Percentiles rank a stretch among this genome's conserved stretches.
These are phyloP conservation scores for Brotula barbata DNA, from an alignment of 2,797 vertebrate species.

Conservation along the genomic window DNA sequence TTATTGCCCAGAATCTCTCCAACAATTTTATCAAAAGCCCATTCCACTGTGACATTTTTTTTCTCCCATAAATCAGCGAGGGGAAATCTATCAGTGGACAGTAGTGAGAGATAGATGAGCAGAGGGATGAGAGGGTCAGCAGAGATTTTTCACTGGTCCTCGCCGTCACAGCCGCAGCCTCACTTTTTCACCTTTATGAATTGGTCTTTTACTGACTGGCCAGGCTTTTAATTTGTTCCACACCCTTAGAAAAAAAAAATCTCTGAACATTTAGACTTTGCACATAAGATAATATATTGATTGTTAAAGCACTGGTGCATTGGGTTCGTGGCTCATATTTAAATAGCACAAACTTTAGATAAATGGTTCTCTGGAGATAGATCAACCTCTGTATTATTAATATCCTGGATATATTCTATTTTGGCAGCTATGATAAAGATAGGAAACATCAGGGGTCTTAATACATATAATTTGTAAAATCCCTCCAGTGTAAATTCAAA, in stretches of 20 bases:
- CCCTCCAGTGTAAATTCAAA: constrained; percentile 36
- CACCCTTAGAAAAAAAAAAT: constrained; percentile 69
- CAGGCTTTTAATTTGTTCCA: constrained; percentile 86
- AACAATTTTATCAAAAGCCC: constrained; percentile 99
- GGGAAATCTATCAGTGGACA: constrained; percentile 97
- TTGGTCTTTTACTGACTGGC: constrained; percentile 90
- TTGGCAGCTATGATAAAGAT: constrained; percentile 46
- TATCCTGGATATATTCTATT: constrained; percentile 51
- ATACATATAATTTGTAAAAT: constrained; percentile 57
- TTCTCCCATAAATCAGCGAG: constrained; percentile 98
- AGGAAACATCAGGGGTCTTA: constrained; percentile 48
- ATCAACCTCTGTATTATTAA: constrained; percentile 62
- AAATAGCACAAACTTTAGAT: constrained; percentile 75
- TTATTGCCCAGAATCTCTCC: constrained; percentile 99
- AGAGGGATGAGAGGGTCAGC: constrained; percentile 95
- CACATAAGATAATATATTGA: constrained; percentile 82
- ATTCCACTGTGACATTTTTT: constrained; percentile 98
- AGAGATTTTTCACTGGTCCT: constrained; percentile 90
- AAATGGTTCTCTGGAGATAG: constrained; percentile 61
- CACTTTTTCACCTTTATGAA: constrained; percentile 91
- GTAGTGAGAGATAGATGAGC: constrained; percentile 98
- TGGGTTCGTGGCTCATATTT: constrained; percentile 64
- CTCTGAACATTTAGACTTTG: constrained; percentile 76
- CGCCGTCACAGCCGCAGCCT: constrained; percentile 87
- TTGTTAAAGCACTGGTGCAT: constrained; percentile 75